phyloP scores from a whole-genome alignment of 2,113 vertebrate species.

The Hystrix brachyura region DNA sequence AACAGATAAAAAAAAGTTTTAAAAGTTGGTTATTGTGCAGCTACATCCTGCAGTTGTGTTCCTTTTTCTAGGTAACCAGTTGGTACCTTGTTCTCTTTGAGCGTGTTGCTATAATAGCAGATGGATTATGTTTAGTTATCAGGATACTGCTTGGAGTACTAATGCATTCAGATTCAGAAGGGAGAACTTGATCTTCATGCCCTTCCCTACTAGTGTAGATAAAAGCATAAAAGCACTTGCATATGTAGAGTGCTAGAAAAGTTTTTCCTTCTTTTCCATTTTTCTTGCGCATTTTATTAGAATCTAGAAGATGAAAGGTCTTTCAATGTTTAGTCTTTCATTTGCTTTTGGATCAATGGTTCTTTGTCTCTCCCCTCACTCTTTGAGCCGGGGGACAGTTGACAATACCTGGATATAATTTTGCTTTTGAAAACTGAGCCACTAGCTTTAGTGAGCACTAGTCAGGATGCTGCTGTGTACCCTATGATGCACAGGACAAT shows the following conservation, averaged over 20 bases:
- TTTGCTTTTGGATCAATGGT: background rate
- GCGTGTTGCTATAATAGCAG: background rate
- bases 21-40: slow-evolving; percentile 27
- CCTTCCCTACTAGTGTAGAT: background rate
- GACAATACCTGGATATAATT: background rate
- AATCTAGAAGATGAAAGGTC: slow-evolving; percentile 14
- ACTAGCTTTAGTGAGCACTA: background rate
- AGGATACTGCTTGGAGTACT: slow-evolving; percentile 53
- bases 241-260: slow-evolving; percentile 49
- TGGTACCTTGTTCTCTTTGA: slow-evolving; percentile 36
- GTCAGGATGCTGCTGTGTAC: background rate
- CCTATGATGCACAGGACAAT: background rate
- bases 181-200: slow-evolving; percentile 50
- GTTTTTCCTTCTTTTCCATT: background rate
- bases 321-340: slow-evolving; percentile 37
- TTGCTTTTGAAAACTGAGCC: background rate
- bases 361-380: background rate
- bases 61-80: background rate
- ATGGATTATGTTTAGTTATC: slow-evolving; percentile 39
- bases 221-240: slow-evolving; percentile 39
- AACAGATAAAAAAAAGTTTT: background rate
- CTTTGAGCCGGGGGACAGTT: background rate
- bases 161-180: background rate
- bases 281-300: slow-evolving; percentile 1
- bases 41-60: background rate